Conservation (phyloP, 1,140 invertebrate species). For the Apis cerana region DNA sequence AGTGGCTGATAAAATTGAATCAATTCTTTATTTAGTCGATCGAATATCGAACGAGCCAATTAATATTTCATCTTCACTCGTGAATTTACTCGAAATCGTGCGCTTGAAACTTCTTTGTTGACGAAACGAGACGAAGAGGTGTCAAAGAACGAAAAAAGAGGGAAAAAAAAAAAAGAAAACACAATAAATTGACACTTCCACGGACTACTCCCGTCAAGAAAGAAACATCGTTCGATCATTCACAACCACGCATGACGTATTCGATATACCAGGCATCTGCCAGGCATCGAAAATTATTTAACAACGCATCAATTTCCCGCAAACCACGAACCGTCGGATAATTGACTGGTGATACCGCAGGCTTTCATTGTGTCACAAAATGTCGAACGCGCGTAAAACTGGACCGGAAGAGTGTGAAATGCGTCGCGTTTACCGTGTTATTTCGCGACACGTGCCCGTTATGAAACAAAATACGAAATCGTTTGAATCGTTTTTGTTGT, state of each 20-base stretch:
- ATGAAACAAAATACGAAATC: neutral
- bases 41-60: neutral
- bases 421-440: neutral
- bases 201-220: neutral
- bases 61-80: no score
- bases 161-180: no score
- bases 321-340: constrained; percentile 15
- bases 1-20: neutral
- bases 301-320: constrained; percentile 27
- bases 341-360: constrained; percentile 11
- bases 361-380: constrained; percentile 19
- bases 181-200: neutral
- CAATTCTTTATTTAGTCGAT: neutral
- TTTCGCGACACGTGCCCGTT: neutral
- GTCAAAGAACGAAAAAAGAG: no score
- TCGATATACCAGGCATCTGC: neutral
- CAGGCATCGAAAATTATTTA: constrained; percentile 1
- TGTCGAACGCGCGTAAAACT: constrained; percentile 16
- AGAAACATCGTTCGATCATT: neutral
- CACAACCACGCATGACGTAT: neutral
- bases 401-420: neutral
- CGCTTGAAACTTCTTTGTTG: neutral
- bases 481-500: no score
- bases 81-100: neutral
- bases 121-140: neutral